Evolutionary conservation across 2,797 vertebrate genomes (phyloP).

Genomic region (Enteromius fasciolatus): DNA sequence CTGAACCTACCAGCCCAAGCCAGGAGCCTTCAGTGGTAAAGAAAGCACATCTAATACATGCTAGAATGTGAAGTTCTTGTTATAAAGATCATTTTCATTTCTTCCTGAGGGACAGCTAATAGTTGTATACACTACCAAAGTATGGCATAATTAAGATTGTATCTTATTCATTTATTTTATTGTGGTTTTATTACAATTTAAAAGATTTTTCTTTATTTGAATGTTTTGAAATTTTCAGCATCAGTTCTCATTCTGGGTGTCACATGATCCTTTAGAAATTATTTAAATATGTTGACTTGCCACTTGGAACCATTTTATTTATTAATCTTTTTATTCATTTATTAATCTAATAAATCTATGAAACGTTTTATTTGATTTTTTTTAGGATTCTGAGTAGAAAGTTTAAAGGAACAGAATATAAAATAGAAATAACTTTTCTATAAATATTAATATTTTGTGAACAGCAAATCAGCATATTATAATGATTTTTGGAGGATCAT

Average conservation of each 20-base stretch:
- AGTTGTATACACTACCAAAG: background rate
- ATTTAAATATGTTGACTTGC: background rate
- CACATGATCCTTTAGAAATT: background rate
- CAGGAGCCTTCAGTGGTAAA: constrained; percentile 71
- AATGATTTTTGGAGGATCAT: background rate
- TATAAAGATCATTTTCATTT: background rate
- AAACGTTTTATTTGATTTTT: too few relatives aligned
- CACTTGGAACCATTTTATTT: background rate
- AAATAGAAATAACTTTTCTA: background rate
- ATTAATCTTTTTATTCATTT: too few relatives aligned
- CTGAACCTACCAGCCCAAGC: constrained; percentile 76
- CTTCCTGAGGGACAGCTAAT: background rate
- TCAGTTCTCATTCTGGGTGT: background rate
- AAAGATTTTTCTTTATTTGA: background rate
- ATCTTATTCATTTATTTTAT: too few relatives aligned
- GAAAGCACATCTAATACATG: background rate
- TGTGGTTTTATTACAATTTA: background rate
- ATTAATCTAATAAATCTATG: background rate
- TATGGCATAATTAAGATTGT: background rate
- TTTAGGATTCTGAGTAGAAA: background rate
- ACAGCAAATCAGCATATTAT: background rate
- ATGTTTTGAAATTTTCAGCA: background rate
- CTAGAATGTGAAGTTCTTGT: background rate
- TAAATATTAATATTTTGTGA: background rate
- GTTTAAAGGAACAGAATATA: background rate